These are phyloP conservation scores for Erebia epiphron DNA, from an alignment of 2,888 invertebrate species.

Conservation along the genomic window DNA sequence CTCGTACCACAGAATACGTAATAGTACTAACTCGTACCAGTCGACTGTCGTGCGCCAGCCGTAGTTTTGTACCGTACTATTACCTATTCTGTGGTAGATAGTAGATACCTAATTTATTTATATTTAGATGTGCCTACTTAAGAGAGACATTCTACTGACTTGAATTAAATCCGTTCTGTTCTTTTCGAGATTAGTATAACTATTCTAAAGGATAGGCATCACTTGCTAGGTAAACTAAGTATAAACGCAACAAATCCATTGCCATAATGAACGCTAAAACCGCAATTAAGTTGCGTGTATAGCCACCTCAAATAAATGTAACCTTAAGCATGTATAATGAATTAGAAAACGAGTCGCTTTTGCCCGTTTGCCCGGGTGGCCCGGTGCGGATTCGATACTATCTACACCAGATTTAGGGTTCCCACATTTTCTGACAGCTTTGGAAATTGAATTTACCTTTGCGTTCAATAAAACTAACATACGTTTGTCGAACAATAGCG, in stretches of 20 bases:
- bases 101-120: too few relatives aligned
- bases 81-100: too few relatives aligned
- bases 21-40: too few relatives aligned
- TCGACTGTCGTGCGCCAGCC: too few relatives aligned
- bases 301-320: slow-evolving; percentile 52
- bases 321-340: slow-evolving; percentile 68
- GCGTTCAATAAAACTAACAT: background rate
- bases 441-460: background rate
- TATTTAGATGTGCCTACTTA: too few relatives aligned
- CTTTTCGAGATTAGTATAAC: too few relatives aligned
- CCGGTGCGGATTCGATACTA: slow-evolving; percentile 72
- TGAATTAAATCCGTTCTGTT: too few relatives aligned
- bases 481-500: background rate
- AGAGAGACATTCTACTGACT: too few relatives aligned
- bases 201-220: too few relatives aligned
- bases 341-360: slow-evolving; percentile 57
- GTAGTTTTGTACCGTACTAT: too few relatives aligned
- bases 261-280: slow-evolving; percentile 29
- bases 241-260: background rate
- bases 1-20: too few relatives aligned
- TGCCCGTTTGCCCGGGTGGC: slow-evolving; percentile 63
- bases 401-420: slow-evolving; percentile 47
- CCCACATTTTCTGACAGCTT: slow-evolving; percentile 13
- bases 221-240: background rate
- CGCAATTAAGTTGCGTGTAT: slow-evolving; percentile 35